Percentiles rank a stretch among this genome's conserved stretches.
phyloP scores from a whole-genome alignment of 2,888 invertebrate species.

The Imbricaverruca yamaguchii region DNA sequence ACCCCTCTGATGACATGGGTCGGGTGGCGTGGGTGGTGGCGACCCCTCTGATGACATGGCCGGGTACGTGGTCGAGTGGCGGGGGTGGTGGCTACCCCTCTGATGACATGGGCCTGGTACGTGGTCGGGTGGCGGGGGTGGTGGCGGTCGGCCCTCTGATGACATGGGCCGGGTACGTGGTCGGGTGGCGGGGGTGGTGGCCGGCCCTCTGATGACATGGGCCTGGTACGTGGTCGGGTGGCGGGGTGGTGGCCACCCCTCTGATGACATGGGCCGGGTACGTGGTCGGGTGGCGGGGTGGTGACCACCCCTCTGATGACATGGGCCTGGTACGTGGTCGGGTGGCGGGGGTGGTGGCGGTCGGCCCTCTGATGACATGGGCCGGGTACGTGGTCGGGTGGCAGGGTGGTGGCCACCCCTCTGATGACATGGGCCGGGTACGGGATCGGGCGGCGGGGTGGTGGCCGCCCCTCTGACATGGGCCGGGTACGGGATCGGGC shows the following conservation, averaged over 20 bases:
- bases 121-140: neutral
- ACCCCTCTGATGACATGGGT: too few species aligned
- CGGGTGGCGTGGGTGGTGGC: neutral
- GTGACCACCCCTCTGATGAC: too few species aligned
- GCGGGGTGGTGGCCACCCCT: neutral
- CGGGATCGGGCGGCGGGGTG: neutral
- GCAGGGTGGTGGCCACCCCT: neutral
- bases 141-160: too few species aligned
- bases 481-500: neutral
- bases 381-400: neutral
- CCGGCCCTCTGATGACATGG: too few species aligned
- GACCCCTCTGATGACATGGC: neutral
- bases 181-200: neutral
- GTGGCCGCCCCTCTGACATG: too few species aligned
- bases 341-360: neutral
- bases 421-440: neutral
- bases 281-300: neutral
- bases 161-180: neutral
- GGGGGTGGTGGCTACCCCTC: neutral
- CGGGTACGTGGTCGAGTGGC: neutral
- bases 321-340: neutral
- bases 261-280: neutral
- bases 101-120: neutral
- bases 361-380: too few species aligned
- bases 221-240: neutral